Evolutionary conservation across 2,888 invertebrate species (phyloP).

Genomic region (Amphipyra tragopoginis): DNA sequence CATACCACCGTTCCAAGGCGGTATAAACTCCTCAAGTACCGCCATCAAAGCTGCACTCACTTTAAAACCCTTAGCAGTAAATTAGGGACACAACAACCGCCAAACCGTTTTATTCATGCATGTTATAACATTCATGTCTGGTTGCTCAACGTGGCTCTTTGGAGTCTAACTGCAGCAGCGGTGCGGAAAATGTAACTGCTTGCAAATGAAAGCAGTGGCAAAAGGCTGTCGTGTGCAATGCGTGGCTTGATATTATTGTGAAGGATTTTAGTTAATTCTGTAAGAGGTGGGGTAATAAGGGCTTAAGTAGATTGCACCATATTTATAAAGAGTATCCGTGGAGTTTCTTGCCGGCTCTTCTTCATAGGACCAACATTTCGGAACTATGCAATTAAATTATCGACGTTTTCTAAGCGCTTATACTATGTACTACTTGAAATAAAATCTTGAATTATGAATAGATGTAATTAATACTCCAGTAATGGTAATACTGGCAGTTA

Average conservation of each 20-base stretch:
- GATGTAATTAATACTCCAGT: too few species aligned
- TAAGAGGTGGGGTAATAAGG: slow-evolving; percentile 18
- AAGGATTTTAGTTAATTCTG: slow-evolving; percentile 43
- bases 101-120: slow-evolving; percentile 7
- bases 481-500: too few species aligned
- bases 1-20: too few species aligned
- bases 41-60: background rate
- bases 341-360: too few species aligned
- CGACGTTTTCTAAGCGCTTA: too few species aligned
- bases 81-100: slow-evolving; percentile 5
- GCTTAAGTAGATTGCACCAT: background rate
- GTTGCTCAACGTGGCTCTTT: slow-evolving; percentile 40
- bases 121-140: slow-evolving; percentile 33
- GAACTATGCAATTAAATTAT: too few species aligned
- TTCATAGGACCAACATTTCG: too few species aligned
- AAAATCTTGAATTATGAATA: too few species aligned
- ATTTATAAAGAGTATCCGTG: too few species aligned
- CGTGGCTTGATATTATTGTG: slow-evolving; percentile 31
- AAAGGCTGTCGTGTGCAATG: slow-evolving; percentile 61
- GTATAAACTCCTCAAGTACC: background rate
- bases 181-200: slow-evolving; percentile 62
- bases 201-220: slow-evolving; percentile 63
- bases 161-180: slow-evolving; percentile 37
- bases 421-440: too few species aligned
- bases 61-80: slow-evolving; percentile 2